Percentiles rank a stretch among this genome's conserved stretches.
phyloP scores from a whole-genome alignment of 2,888 invertebrate genomes.

The Synergus itoensis region DNA sequence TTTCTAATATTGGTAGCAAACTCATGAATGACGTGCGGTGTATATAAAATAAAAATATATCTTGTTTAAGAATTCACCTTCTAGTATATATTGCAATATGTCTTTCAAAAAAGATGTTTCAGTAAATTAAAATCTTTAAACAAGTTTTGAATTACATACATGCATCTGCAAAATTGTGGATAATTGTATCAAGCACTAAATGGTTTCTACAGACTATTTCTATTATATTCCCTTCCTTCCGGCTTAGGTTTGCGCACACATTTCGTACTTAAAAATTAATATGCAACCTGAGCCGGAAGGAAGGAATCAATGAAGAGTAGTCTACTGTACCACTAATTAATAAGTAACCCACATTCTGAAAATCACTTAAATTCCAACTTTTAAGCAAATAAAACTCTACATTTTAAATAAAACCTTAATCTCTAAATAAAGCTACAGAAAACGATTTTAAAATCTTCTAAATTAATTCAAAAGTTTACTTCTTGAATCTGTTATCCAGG shows the following conservation, averaged over 20 bases:
- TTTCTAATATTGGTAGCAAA: neutral
- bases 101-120: too few relatives aligned
- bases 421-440: too few relatives aligned
- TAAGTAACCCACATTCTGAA: neutral
- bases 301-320: neutral
- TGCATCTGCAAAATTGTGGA: neutral
- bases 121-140: too few relatives aligned
- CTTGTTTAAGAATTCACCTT: neutral
- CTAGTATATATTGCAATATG: too few relatives aligned
- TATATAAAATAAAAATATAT: neutral
- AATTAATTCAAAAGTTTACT: too few relatives aligned
- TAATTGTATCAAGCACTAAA: too few relatives aligned
- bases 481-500: too few relatives aligned
- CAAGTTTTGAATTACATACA: too few relatives aligned
- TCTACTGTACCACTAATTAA: neutral
- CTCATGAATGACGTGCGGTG: neutral
- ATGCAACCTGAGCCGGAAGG: neutral
- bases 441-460: too few relatives aligned
- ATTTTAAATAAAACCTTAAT: neutral
- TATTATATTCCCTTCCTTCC: neutral
- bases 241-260: neutral
- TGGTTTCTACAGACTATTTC: too few relatives aligned
- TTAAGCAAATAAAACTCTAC: too few relatives aligned
- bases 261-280: neutral
- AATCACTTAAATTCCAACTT: neutral